Evolutionary conservation across 1,140 invertebrate species (phyloP).

Genomic region (Anastrepha ludens): DNA sequence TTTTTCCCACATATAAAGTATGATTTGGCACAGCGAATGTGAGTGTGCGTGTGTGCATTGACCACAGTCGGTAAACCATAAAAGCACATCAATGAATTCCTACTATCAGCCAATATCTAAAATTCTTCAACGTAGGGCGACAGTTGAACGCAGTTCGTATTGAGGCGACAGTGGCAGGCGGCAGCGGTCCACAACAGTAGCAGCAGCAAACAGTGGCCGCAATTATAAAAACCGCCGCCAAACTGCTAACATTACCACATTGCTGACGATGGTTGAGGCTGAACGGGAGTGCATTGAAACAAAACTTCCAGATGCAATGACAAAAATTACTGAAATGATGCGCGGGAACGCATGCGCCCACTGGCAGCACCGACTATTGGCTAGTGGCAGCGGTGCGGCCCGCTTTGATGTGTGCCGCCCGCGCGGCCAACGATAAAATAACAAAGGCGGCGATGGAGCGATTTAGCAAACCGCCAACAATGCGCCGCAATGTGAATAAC

Average conservation of each 20-base stretch:
- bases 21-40: neutral
- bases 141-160: neutral
- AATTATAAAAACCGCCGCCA: conserved; percentile 51
- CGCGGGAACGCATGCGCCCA: conserved; percentile 53
- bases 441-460: conserved; percentile 32
- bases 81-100: conserved; percentile 36
- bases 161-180: conserved; percentile 18
- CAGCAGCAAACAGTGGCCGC: conserved; percentile 9
- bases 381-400: neutral
- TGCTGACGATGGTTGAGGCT: neutral
- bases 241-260: neutral
- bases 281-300: neutral
- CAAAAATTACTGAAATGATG: conserved; percentile 56
- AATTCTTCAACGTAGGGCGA: conserved; percentile 45
- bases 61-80: neutral
- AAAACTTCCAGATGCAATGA: conserved; percentile 54
- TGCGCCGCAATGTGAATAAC: conserved; percentile 44
- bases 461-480: conserved; percentile 43
- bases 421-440: conserved; percentile 3
- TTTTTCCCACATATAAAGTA: too few relatives aligned
- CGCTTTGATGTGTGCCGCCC: conserved; percentile 39
- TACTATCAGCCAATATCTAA: conserved; percentile 35
- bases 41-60: neutral
- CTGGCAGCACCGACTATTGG: neutral
- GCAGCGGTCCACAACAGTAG: conserved; percentile 22